These are phyloP conservation scores for Eustalomyia histrio DNA, from an alignment of 2,888 invertebrate genomes.

Conservation along the genomic window DNA sequence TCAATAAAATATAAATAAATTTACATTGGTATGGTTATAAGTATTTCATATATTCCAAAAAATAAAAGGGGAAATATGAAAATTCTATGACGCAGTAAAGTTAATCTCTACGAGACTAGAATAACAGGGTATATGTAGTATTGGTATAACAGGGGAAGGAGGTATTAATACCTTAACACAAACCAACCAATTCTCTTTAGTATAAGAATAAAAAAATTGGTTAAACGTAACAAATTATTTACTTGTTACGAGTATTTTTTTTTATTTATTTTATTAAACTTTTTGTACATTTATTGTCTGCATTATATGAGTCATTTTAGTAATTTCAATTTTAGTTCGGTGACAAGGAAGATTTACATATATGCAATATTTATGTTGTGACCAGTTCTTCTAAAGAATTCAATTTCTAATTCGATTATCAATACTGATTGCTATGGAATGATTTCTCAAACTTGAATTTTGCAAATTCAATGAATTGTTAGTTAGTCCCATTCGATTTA, in stretches of 20 bases:
- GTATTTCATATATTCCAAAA: neutral
- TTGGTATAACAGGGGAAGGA: neutral
- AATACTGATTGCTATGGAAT: too few species aligned
- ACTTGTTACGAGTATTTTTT: neutral
- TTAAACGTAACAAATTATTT: neutral
- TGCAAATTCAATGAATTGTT: too few species aligned
- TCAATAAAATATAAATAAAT: too few species aligned
- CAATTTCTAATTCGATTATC: too few species aligned
- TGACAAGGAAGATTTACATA: too few species aligned
- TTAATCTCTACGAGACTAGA: neutral
- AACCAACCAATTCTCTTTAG: neutral
- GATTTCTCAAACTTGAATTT: too few species aligned
- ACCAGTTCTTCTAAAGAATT: too few species aligned
- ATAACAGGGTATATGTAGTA: neutral
- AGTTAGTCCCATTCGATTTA: too few species aligned
- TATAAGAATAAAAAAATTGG: neutral
- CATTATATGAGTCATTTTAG: conserved; percentile 2
- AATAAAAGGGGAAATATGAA: neutral
- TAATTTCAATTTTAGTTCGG: neutral
- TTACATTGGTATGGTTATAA: too few species aligned
- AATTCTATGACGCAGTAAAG: conserved; percentile 2
- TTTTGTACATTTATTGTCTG: neutral
- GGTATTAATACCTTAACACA: neutral
- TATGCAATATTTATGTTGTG: too few species aligned
- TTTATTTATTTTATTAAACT: neutral